Evolutionary conservation across 2,113 vertebrate species (phyloP).

Genomic region (Cynopterus brachyotis): DNA sequence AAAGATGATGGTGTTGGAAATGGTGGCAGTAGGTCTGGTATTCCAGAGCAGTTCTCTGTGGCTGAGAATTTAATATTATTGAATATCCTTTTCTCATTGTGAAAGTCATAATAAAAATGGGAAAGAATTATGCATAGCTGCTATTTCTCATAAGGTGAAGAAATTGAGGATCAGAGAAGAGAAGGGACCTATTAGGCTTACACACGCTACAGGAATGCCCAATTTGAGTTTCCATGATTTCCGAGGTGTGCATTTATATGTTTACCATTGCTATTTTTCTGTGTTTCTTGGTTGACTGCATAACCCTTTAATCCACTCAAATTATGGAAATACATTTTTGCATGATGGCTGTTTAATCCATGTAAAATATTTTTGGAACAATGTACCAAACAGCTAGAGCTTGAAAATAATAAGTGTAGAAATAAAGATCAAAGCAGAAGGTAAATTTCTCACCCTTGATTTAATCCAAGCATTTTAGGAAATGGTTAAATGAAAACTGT

Average conservation of each 20-base stretch:
- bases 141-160: not conserved
- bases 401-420: not conserved
- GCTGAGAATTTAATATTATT: not conserved
- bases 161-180: not conserved
- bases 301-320: not conserved
- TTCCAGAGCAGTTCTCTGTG: not conserved
- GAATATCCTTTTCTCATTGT: not conserved
- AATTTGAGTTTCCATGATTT: not conserved
- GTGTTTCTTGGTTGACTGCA: not conserved
- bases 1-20: not conserved
- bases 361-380: not conserved
- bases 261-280: not conserved
- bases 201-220: not conserved
- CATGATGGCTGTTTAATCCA: not conserved
- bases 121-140: not conserved
- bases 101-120: not conserved
- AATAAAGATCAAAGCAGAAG: not conserved
- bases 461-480: not conserved
- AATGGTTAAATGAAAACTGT: not conserved
- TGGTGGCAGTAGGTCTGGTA: not conserved
- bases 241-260: not conserved
- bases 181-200: not conserved
- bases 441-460: not conserved
- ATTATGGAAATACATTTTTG: not conserved
- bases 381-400: not conserved